These are phyloP conservation scores for Dufourea novaeangliae DNA, from an alignment of 1,140 invertebrate genomes.

Conservation along the genomic window DNA sequence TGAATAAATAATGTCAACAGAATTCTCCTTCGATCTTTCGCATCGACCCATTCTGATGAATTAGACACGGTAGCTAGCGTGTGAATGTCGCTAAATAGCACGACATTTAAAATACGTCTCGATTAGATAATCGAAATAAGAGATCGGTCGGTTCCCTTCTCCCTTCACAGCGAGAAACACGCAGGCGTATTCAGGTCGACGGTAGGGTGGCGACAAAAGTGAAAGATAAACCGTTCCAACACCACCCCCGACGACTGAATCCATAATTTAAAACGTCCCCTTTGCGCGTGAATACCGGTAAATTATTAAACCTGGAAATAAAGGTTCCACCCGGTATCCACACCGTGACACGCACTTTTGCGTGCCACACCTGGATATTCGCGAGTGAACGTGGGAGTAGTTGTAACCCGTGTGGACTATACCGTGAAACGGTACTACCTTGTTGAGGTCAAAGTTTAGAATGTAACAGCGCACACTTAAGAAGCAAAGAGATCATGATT, in stretches of 20 bases:
- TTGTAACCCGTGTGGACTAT: background rate
- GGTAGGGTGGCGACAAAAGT: slow-evolving; percentile 22
- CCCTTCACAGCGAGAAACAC: slow-evolving; percentile 13
- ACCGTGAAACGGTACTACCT: slow-evolving; percentile 32
- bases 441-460: background rate
- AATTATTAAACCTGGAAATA: slow-evolving; percentile 59
- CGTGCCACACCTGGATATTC: slow-evolving; percentile 58
- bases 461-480: slow-evolving; percentile 7
- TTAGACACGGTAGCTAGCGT: background rate
- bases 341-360: slow-evolving; percentile 60
- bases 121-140: slow-evolving; percentile 24
- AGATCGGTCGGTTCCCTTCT: background rate
- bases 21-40: too few species aligned
- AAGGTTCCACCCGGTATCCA: slow-evolving; percentile 51
- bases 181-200: slow-evolving; percentile 16
- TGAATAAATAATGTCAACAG: too few species aligned
- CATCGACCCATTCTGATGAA: background rate
- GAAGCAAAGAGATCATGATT: slow-evolving; percentile 6
- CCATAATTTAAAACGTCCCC: slow-evolving; percentile 55
- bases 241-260: slow-evolving; percentile 12
- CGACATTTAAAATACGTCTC: slow-evolving; percentile 8
- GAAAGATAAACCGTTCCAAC: slow-evolving; percentile 55
- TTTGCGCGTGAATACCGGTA: slow-evolving; percentile 18
- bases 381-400: slow-evolving; percentile 12
- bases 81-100: too few species aligned